Base-by-base conservation (phyloP, 2,797 vertebrate genomes). In the Enteromius radiatus region DNA sequence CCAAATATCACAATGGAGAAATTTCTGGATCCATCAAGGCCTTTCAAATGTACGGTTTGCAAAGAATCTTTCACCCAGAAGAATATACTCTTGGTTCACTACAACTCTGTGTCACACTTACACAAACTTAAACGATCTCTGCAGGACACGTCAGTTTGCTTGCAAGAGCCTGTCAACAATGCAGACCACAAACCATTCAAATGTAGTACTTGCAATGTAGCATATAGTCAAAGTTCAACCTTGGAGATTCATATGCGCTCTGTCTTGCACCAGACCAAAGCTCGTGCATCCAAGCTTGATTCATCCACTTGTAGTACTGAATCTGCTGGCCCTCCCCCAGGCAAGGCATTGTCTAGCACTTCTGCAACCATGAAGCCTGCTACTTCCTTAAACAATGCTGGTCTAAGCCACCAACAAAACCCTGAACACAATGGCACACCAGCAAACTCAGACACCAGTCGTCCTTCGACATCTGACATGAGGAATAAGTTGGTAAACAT, bases 61-160 rank as follows among this genome's bases (percentile, higher is more conserved):
- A 99, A 98, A 86, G 98, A 99, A 86, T 99, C 98, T 65, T 99
- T 99, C 89, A 99, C 98, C 0, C 98, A 99, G 80, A 99, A 99
- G 94, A 99, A 98, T 80, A 99, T 99, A 88, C 96, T 99, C 54
- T 90, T 99, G 73, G 98, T 99, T 73, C 98, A 99, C 92, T 99
- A 97, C 91, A 99, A 99, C 88, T 99, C 98, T 0, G 98, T 99
- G 80, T 99, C 98, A 82, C 98, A 99, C 90, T 93, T 99, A 78
- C 98, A 99, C 90, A 97, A 98, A 89, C 94, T 99, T 86, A 98
- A 99, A 88, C 95, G 98, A 88, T 97, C 97, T 74, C 92, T 98
- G 84, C 98, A 99, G 87, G 98, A 99, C 83, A 96, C 97, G 15
- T 94, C 95, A 45, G 91, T 95, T 0, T 95, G 96, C 84, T 94